phyloP scores from a whole-genome alignment of 2,113 vertebrate genomes.

The Phainopepla nitens region DNA sequence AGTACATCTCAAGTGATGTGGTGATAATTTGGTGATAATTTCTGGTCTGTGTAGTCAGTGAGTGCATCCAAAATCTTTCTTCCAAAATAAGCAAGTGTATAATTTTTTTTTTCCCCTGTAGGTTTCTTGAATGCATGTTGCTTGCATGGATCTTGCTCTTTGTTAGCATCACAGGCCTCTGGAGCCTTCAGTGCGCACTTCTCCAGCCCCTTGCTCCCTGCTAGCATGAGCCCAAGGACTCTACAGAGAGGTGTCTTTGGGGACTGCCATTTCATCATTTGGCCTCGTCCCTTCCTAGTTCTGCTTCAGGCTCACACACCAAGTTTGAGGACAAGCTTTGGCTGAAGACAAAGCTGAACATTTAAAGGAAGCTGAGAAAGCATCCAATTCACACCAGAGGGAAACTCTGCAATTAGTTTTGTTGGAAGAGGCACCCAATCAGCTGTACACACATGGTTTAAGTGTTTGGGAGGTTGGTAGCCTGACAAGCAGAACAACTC shows the following conservation, averaged over 20 bases:
- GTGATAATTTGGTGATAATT: background rate
- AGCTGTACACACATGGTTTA: background rate
- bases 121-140: background rate
- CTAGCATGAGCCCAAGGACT: conserved; percentile 8
- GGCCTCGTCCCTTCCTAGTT: background rate
- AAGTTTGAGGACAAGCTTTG: background rate
- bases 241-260: background rate
- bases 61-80: background rate
- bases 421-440: background rate
- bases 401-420: conserved; percentile 3
- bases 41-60: background rate
- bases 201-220: background rate
- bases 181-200: background rate
- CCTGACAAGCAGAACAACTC: background rate
- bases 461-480: conserved; percentile 11
- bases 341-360: background rate
- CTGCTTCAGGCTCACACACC: background rate
- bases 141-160: background rate
- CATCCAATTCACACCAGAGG: background rate
- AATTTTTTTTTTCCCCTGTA: background rate
- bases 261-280: conserved; percentile 34
- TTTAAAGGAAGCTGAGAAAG: conserved; percentile 12
- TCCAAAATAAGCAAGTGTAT: background rate
- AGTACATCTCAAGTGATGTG: background rate
- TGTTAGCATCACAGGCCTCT: background rate